phyloP scores from a whole-genome alignment of 2,113 vertebrate species.

The Cariama cristata region DNA sequence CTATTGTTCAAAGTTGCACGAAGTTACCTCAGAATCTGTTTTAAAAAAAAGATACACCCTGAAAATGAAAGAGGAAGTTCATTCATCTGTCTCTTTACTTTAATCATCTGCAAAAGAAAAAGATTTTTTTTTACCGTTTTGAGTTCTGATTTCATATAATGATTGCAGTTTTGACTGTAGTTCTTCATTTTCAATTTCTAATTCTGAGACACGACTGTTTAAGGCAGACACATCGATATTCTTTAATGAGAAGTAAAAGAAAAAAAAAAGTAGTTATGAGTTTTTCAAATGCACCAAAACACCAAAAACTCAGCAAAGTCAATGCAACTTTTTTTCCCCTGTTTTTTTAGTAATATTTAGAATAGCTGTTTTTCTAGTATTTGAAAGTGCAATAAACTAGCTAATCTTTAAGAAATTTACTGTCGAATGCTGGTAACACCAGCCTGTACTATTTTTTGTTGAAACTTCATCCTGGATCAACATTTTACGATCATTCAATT shows the following conservation, averaged over 20 bases:
- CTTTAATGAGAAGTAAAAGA: conserved; percentile 74
- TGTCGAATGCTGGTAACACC: not conserved
- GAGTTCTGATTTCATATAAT: conserved; percentile 77
- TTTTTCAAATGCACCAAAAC: not conserved
- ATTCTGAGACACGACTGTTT: conserved; percentile 73
- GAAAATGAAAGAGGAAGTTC: not conserved
- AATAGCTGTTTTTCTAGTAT: not conserved
- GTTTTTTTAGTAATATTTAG: not conserved
- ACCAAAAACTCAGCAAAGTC: not conserved
- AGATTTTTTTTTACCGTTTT: conserved; percentile 78
- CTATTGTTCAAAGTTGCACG: not conserved
- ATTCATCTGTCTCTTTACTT: not conserved
- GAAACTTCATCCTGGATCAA: not conserved
- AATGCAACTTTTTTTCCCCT: not conserved
- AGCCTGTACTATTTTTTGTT: not conserved
- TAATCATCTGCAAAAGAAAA: not conserved
- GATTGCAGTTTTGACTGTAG: conserved; percentile 81
- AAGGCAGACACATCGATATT: conserved; percentile 75
- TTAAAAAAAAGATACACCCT: not conserved
- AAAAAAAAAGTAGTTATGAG: not conserved
- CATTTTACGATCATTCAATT: not conserved
- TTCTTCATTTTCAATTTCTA: conserved; percentile 84
- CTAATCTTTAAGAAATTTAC: not conserved
- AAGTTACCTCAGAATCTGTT: not conserved
- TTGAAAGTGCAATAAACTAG: not conserved